Base-by-base conservation (phyloP, 2,888 invertebrate species). In the Dryadula phaetusa region DNA sequence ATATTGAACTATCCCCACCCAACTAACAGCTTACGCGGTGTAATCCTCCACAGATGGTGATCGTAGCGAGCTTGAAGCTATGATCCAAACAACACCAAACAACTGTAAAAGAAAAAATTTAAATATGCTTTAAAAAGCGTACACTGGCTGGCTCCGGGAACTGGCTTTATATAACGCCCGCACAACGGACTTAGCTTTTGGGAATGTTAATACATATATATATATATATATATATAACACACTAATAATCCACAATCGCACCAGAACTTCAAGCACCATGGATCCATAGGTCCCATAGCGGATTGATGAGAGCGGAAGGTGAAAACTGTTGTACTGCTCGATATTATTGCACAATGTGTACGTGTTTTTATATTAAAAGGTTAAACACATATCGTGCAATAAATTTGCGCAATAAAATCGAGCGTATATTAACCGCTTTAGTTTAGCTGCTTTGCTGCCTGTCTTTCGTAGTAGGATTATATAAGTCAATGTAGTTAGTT, bases 41-140 rank as follows among this genome's bases (percentile, higher is more conserved):
- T 92, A 90, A 91, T 90, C 90, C 86, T 92, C 85, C 93, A 91
- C 93, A 93, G 93, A 93, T 93, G 93, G 93, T 86, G 93, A 93
- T 90, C 93, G 92, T 93, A 93, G 93, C 88, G 93, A 93, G 88
- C 92, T 93, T 84, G 93, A 93, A 75, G 93, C 90, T 92, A 93
- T 93, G 93, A 93, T 93, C 83, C 93, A 93, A 93, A 93, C 90
- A 75, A 93, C 93, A 90, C 93, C 93, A 90, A 93, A 93, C 92
- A 92, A 93, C 93, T 93, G 93, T 92, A 93, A 93, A 93, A 87
- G 93, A 92, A 93, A 93, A 87, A 93, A 93, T 86, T 85, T 93
- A 89, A 93, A 93, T 88, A 93, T 93, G 93, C 93, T 93, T 90
- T 93, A 93, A 87, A 90, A 83, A 87, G 85, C 87, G 82, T 82